Evolutionary conservation across 2,797 vertebrate species (phyloP), one percentile per base, ranked within the genome.

Genomic region (Mastacembelus armatus): DNA sequence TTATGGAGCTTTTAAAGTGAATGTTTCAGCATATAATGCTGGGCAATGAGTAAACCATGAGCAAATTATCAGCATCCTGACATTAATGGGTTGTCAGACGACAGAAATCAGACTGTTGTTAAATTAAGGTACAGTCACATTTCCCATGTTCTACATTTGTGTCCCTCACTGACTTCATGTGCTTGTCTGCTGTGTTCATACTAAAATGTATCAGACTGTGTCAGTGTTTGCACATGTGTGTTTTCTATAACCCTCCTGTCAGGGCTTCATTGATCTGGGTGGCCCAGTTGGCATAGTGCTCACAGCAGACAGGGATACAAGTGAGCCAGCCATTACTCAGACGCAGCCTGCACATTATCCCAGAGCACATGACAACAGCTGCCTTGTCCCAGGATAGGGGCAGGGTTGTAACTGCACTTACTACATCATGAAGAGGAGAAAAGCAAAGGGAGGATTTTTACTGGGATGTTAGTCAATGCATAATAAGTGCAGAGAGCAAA

Each of bases 401-500:
- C 50, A 49, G 83, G 62, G 78, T 76, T 84, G 80, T 75, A 77
- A 72, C 83, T 72, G 68, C 66, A 29, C 58, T 36, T 16, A 44
- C 62, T 66, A 89, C 74, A 78, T 91, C 92, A 92, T 69, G 56
- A 72, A 29, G 56, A 69, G 66, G 38, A 70, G 75, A 80, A 64
- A 44, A 69, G 71, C 0, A 3, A 19, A 85, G 83, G 85, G 89
- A 85, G 85, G 82, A 78, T 71, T 64, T 68, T 77, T 82, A 81
- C 66, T 48, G 68, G 64, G 78, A 85, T 81, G 83, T 90, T 89
- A 86, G 86, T 88, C 87, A 88, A 90, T 85, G 82, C 81, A 86
- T 87, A 89, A 87, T 88, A 82, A n/a, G 85, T 85, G 69, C 75
- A 71, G 71, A 84, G 83, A 90, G 89, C 88, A 91, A 90, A 92